phyloP scores from a whole-genome alignment of 2,888 invertebrate genomes.

The Belgica antarctica region DNA sequence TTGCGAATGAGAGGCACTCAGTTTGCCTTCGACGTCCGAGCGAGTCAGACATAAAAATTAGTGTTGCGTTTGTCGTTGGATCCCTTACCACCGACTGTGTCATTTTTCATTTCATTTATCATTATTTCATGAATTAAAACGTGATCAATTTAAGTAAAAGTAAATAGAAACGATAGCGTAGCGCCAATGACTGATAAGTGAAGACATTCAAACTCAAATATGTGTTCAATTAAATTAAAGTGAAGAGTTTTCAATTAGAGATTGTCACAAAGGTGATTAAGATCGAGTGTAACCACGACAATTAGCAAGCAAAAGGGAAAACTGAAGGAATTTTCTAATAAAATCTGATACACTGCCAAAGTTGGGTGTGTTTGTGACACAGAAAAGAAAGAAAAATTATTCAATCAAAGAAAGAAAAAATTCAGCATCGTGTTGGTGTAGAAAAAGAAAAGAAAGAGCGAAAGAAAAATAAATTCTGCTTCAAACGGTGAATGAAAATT shows the following conservation, averaged over 20 bases:
- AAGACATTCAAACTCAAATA: not conserved
- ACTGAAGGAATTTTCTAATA: slow-evolving; percentile 14
- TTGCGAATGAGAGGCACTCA: not conserved
- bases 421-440: not conserved
- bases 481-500: not conserved
- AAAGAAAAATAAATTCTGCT: too few species aligned
- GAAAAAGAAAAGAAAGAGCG: not conserved
- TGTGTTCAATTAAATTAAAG: slow-evolving; percentile 13
- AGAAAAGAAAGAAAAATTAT: not conserved
- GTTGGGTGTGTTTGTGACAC: slow-evolving; percentile 20
- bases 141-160: not conserved
- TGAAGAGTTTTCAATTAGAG: not conserved
- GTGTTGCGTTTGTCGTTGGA: not conserved
- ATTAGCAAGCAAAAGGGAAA: not conserved
- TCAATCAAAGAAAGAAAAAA: slow-evolving; percentile 6
- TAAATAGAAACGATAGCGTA: not conserved
- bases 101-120: slow-evolving; percentile 3
- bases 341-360: not conserved
- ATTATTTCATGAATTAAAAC: slow-evolving; percentile 10
- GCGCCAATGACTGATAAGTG: not conserved
- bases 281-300: too few species aligned
- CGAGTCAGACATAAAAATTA: slow-evolving; percentile 24
- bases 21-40: slow-evolving; percentile 34
- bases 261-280: slow-evolving; percentile 26
- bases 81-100: slow-evolving; percentile 15